A percentile compares a stretch with the other conserved stretches of the same genome.
These are phyloP conservation scores for Chrysina gloriosa DNA, from an alignment of 2,888 invertebrate species.

Conservation along the genomic window DNA sequence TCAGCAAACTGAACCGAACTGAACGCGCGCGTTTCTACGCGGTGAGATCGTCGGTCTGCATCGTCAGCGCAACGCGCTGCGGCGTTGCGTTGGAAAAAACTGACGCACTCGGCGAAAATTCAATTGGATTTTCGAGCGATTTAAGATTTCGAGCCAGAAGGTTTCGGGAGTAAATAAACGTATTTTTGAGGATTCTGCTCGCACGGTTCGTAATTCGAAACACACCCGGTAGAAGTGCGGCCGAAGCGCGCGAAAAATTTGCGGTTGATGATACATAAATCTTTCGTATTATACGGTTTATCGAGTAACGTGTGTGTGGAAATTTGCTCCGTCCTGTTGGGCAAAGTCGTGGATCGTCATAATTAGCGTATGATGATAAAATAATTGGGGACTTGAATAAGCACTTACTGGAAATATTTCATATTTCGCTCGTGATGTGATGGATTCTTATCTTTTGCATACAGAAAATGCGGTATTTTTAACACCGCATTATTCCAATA, in stretches of 20 bases:
- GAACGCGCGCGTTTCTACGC: constrained; percentile 32
- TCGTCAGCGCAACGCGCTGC: constrained; percentile 14
- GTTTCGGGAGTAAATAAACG: not conserved
- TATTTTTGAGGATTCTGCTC: too few relatives aligned
- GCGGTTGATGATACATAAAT: constrained; percentile 8
- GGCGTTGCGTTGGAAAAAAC: constrained; percentile 1
- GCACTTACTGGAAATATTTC: too few relatives aligned
- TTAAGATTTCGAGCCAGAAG: constrained; percentile 1
- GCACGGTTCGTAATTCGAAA: not conserved
- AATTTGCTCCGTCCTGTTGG: not conserved
- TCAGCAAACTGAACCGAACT: constrained; percentile 5
- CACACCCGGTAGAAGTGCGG: not conserved
- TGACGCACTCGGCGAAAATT: constrained; percentile 13
- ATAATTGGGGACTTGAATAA: not conserved
- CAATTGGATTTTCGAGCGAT: not conserved
- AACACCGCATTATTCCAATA: too few relatives aligned
- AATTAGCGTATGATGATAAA: not conserved
- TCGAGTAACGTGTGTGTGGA: not conserved
- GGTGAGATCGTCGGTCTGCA: not conserved
- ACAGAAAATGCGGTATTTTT: too few relatives aligned
- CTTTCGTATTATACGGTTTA: constrained; percentile 11
- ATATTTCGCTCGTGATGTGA: too few relatives aligned
- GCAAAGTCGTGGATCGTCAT: not conserved
- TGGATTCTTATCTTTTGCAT: too few relatives aligned
- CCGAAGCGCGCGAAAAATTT: not conserved